Evolutionary conservation across 2,797 vertebrate genomes (phyloP), one percentile per base, ranked within the genome.

Genomic region (Pseudomugil tenellus): DNA sequence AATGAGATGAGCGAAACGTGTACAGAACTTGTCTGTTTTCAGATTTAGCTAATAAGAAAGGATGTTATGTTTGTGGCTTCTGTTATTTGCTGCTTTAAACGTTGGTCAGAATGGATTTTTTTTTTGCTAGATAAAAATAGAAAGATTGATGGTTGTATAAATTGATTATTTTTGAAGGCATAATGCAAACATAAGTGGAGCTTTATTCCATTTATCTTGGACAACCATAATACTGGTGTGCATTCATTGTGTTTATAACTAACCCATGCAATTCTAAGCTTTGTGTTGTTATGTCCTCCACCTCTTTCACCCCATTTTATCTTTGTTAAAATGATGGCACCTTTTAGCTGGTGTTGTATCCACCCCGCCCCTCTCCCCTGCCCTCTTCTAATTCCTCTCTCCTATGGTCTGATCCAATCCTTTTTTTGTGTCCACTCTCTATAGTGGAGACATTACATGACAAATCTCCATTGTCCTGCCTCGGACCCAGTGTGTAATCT

Each of bases 401-500:
- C 77, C 84, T 77, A 72, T 29, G 72, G 79, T 80, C 88, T 89
- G 87, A 90, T 87, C 86, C 87, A 76, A 82, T 83, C 84, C 51
- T 81, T 81, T 87, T 81, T 82, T 87, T 88, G 86, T 89, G 74
- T 83, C 52, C 53, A 1, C 49, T 63, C 83, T 89, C 90, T 88
- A 85, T 87, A 89, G 91, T 58, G 78, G 81, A 88, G 87, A 92
- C 88, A 82, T 91, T 88, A 90, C 87, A 84, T 84, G 74, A 72
- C 74, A 89, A 87, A 88, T 89, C 91, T 90, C 89, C 57, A 92
- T 94, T 94, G 92, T 93, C 80, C 82, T 3, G 60, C 72, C 66
- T 71, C 28, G 25, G 74, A 79, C 81, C 83, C 83, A 74, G 80
- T 70, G 52, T 91, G 90, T 93, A 92, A 93, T 92, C 90, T 92